Base-by-base conservation (phyloP, 2,888 invertebrate species). In the Hipparchia sbordonii region DNA sequence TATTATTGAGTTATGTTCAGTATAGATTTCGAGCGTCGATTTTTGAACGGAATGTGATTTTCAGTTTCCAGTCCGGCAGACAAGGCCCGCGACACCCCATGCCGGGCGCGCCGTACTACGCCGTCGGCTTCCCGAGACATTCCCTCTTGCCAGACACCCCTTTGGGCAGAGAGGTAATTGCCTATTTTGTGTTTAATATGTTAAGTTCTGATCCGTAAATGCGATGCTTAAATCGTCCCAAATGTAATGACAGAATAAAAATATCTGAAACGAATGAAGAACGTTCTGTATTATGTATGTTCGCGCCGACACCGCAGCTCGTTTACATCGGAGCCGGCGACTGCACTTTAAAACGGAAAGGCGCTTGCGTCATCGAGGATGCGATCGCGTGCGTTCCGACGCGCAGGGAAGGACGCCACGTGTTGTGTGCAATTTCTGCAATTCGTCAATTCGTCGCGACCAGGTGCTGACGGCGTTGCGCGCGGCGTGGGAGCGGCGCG, bases 71-170 rank as follows among this genome's bases (percentile, higher is more conserved):
- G 76, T 97, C 97, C 62, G 98, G 98, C 0, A 95, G 96, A 77
- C 98, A 98, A 93, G 96, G 96, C 39, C 89, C 95, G 54, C 95
- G 96, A 78, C 97, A 97, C 92, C 97, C 97, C 57, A 95, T 95
- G 89, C 97, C 97, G 1, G 97, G 97, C 23, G 95, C 96, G 77
- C 96, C 97, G n/a, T 98, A 97, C 89, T 97, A 97, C 89, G 97
- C 98, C 2, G 97, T 97, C 56, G 97, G 98, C 23, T 98, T 98
- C 90, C 98, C 98, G 39, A 93, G 97, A 10, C 95, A 96, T 81
- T 96, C 96, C 88, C 97, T 97, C 89, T 92, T 98, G 78, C 98
- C 98, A 0, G 97, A 98, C 87, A 97, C 95, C 79, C 95, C 96
- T 73, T 95, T 96, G 77, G 98, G 98, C 0, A 95, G 97, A 51